Base-by-base conservation (phyloP, 2,888 invertebrate species). In the Cetonia aurata region DNA sequence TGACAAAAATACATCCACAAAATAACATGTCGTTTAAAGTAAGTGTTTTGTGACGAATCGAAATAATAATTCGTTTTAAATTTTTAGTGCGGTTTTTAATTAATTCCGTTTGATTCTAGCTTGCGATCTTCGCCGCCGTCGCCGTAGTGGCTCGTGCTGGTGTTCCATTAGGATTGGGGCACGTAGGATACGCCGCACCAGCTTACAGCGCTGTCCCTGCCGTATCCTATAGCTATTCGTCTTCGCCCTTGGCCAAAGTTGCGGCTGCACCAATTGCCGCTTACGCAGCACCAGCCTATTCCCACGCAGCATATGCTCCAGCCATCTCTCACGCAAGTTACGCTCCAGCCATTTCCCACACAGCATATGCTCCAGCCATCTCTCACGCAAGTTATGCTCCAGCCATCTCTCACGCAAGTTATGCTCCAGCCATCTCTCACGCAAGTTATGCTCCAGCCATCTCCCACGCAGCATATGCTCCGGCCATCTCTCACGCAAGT, bases 391-490 rank as follows among this genome's bases (percentile, higher is more conserved):
- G 66, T 6, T 67, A 71, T 4, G 70, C 70, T n/a, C 70, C 69
- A 42, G 59, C 60, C 13, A 41, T 60, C 19, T 69, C 69, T 17
- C 56, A 70, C 15, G 69, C 60, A n/a, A n/a, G 10, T 41, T 42
- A 9, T 25, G 60, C 71, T 12, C 71, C 71, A 59, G 71, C 69
- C 17, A 56, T 72, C 17, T 66, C 72, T 44, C 66, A 72, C 44
- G 70, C 71, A 31, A 67, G 66, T n/a, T 33, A 86, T 85, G 75
- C 80, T 84, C 83, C 72, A 86, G 72, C 70, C 9, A 46, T 72
- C 17, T 50, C 71, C 46, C 71, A 70, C 46, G 62, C 62, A 41
- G 68, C 71, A n/a, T 62, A 69, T 8, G 60, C 71, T 12, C 71
- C 71, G 52, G 71, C 69, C 17, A 56, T 72, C 17, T 66, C 72